These are phyloP conservation scores for Heliconius sara DNA, from an alignment of 2,888 invertebrate species.

Conservation along the genomic window DNA sequence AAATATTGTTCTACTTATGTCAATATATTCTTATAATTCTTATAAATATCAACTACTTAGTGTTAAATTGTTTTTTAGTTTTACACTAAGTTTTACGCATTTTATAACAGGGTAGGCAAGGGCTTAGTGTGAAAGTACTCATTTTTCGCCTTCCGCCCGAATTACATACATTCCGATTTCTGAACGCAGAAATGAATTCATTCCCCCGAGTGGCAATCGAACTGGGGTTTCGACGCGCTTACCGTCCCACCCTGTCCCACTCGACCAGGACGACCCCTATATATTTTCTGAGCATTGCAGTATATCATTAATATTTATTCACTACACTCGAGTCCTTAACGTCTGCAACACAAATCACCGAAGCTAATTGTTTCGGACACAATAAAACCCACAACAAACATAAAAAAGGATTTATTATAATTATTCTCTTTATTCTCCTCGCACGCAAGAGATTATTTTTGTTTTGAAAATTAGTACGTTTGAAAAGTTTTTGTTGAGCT, in stretches of 20 bases:
- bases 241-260: not conserved
- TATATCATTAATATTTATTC: conserved; percentile 17
- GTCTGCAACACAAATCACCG: conserved; percentile 26
- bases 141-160: no score
- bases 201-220: not conserved
- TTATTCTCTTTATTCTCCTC: conserved; percentile 26
- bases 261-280: not conserved
- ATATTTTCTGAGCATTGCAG: not conserved
- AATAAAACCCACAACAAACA: conserved; percentile 19
- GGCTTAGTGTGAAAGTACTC: no score
- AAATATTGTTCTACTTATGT: not conserved
- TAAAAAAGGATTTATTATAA: conserved; percentile 28
- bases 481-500: not conserved
- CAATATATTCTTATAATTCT: not conserved
- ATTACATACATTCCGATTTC: no score
- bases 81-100: not conserved
- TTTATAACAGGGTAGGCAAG: no score
- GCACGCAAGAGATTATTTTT: conserved; percentile 12
- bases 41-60: not conserved
- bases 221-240: not conserved
- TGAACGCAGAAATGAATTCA: not conserved
- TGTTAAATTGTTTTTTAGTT: not conserved
- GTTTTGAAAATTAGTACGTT: conserved; percentile 10
- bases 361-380: conserved; percentile 30
- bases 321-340: conserved; percentile 24